Evolutionary conservation across 2,797 vertebrate species (phyloP), one percentile per base, ranked within the genome.

Genomic region (Tiaroga cobitis): DNA sequence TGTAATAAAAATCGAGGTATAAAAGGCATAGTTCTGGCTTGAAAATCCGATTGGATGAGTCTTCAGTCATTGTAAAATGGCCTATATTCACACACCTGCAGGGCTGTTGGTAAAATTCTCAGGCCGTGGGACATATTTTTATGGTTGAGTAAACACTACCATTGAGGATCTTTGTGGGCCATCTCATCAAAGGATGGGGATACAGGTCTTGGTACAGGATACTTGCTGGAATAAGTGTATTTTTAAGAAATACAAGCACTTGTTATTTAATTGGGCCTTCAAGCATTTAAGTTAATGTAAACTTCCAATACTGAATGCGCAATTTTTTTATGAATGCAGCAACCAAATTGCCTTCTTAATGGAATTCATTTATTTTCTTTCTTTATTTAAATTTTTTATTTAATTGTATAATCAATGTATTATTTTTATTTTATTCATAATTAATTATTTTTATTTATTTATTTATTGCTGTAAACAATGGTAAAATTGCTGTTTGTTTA

Each of bases 1-100:
- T 89, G 87, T 89, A 85, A 88, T 90, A 85, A 90, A 85, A 83
- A 83, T 78, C 81, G 69, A 84, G 89, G 84, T 78, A 72, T 85
- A 59, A 56, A 84, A 84, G 41, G 61, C 59, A 75, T n/a, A 84
- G 82, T 81, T 85, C 68, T 80, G 70, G 34, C 11, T 34, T 8
- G 21, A 61, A 63, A 56, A 75, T 73, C 51, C 13, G 34, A 74
- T 84, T 86, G 34, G 76, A n/a, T 9, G 43, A 70, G 74, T n/a
- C 43, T 41, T 16, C 9, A 39, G 68, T 39, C 21, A 9, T 70
- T 34, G 56, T 37, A 76, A 76, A 76, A 76, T 67, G 32, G 59
- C 32, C 6, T 10, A 51, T 37, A 37, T 46, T 19, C 43, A 37
- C 65, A 69, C 34, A 61, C 26, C 61, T 49, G 26, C 41, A 43